These are phyloP conservation scores for Enteromius fasciolatus DNA, from an alignment of 2,797 vertebrate genomes.

Conservation along the genomic window DNA sequence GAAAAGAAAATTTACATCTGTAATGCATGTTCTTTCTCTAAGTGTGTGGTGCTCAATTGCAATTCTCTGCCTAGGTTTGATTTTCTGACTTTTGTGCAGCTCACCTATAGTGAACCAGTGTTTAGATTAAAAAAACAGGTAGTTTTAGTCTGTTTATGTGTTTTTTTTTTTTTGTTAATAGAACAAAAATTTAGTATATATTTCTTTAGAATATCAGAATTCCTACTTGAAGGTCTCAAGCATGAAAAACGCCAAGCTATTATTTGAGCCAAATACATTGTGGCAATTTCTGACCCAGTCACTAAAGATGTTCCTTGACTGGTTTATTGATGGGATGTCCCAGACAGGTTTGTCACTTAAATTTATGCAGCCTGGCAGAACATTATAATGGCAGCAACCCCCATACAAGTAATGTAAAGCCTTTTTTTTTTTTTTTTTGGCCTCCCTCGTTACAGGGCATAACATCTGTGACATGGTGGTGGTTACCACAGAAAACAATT, in stretches of 20 bases:
- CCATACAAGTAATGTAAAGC: not conserved
- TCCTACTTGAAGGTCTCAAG: not conserved
- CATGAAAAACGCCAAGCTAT: not conserved
- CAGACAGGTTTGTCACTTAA: not conserved
- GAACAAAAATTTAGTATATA: not conserved
- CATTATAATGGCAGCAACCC: not conserved
- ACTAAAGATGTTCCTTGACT: not conserved
- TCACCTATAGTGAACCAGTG: not conserved
- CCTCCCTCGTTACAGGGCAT: not conserved
- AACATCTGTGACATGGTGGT: not conserved
- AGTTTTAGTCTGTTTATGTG: not conserved
- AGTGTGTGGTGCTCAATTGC: conserved; percentile 3
- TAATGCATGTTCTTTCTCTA: conserved; percentile 18
- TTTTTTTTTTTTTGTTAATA: not conserved
- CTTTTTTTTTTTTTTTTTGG: not conserved
- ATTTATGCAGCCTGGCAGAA: not conserved
- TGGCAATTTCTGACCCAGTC: not conserved
- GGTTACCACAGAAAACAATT: not conserved
- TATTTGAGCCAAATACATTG: not conserved
- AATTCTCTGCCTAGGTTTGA: not conserved
- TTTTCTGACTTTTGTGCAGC: not conserved
- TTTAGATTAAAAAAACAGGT: not conserved
- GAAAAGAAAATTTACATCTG: not conserved
- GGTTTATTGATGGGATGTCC: not conserved
- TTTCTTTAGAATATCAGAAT: not conserved